Evolutionary conservation across 1,140 invertebrate genomes (phyloP).

Genomic region (Schlechtendalia chinensis): DNA sequence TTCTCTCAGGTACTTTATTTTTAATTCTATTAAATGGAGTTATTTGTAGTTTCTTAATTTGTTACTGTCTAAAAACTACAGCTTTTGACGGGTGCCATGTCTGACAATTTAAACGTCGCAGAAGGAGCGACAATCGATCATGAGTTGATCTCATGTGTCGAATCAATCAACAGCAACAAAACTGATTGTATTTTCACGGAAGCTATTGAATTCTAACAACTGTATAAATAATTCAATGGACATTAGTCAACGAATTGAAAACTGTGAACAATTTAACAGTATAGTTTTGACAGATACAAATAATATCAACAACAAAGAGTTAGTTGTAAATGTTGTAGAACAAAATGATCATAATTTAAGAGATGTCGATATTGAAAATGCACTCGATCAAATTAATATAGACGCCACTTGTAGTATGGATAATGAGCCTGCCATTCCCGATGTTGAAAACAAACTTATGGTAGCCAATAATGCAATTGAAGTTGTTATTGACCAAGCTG

Average conservation of each 20-base stretch:
- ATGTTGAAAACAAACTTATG: constrained; percentile 11
- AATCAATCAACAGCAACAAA: background rate
- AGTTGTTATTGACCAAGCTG: constrained; percentile 51
- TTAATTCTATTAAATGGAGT: background rate
- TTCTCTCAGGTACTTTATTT: too few species aligned
- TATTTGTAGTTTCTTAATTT: background rate
- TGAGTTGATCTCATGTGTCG: background rate
- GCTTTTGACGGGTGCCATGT: background rate
- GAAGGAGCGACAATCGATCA: background rate
- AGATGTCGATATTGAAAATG: background rate
- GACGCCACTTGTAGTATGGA: constrained; percentile 36
- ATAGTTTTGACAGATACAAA: background rate
- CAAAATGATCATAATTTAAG: constrained; percentile 30
- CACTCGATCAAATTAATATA: background rate
- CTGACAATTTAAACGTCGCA: background rate
- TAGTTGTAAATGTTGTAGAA: background rate
- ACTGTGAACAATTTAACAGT: background rate
- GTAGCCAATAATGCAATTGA: constrained; percentile 37
- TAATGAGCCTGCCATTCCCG: constrained; percentile 18
- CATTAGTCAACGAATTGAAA: background rate
- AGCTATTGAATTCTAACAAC: background rate
- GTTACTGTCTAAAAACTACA: background rate
- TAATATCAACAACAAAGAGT: background rate
- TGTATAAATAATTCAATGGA: background rate
- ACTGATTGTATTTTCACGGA: background rate